Conservation (phyloP, 2,113 vertebrate species). For the Rattus rattus region DNA sequence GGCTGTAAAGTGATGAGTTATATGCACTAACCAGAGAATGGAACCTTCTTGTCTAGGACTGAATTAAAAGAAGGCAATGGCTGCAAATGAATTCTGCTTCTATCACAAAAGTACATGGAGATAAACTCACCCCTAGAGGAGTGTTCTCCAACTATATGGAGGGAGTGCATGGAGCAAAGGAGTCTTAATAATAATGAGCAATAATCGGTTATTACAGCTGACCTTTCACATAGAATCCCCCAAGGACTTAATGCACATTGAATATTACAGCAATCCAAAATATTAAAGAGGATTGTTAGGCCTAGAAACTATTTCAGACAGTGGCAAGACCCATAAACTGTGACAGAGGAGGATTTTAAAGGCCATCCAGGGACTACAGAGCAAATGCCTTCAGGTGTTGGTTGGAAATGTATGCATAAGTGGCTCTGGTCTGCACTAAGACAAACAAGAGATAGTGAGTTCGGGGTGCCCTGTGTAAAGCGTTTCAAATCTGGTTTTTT, state of each 20-base stretch:
- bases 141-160: conserved; percentile 63
- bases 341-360: conserved; percentile 62
- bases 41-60: conserved; percentile 45
- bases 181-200: conserved; percentile 79
- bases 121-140: conserved; percentile 76
- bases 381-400: conserved; percentile 18
- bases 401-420: not conserved
- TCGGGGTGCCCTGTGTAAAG: conserved; percentile 9
- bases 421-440: not conserved
- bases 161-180: conserved; percentile 70
- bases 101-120: conserved; percentile 77
- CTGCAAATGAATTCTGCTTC: conserved; percentile 67
- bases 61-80: conserved; percentile 62
- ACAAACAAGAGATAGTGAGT: not conserved
- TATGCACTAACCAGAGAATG: conserved; percentile 54
- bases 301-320: conserved; percentile 58
- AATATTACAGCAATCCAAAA: conserved; percentile 73
- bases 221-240: conserved; percentile 74
- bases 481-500: conserved; percentile 42
- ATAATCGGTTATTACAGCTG: conserved; percentile 74
- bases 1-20: conserved; percentile 69
- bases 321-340: conserved; percentile 62
- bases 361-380: conserved; percentile 59
- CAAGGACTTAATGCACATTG: conserved; percentile 65
- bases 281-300: conserved; percentile 68